Evolutionary conservation across 1,140 invertebrate genomes (phyloP), one percentile per base, ranked within the genome.

Genomic region (Drosophila tsacasi): DNA sequence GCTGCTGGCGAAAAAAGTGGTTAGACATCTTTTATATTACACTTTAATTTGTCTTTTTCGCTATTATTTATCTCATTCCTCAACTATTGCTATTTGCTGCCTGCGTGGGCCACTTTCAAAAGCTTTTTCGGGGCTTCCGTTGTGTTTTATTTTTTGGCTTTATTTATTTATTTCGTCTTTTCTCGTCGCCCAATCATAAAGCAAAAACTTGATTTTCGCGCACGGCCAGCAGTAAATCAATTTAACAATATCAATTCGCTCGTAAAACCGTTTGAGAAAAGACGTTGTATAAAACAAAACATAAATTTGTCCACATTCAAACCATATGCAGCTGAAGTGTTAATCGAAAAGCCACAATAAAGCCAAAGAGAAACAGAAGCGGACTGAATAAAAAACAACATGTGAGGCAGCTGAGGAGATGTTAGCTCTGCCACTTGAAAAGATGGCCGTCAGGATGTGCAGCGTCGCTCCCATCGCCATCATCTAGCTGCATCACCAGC

Each of bases 1-100:
- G 64, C 60, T 59, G 73, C 50, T 60, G 76, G 61, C 44, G 40
- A 73, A 80, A 66, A 81, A 90, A 89, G 85, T 90, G 68, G 84
- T 90, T 90, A 68, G 76, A 89, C 84, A 74, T 66, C 84, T 89
- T 84, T 87, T 79, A 80, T 81, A 87, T 84, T 89, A 87, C 81
- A 87, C 78, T 84, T 89, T 79, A 89, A 89, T 90, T 89, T 84
- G 69, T 83, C 63, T 81, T 74, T 86, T 87, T 74, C 75, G 64
- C 71, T 72, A 74, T 74, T 74, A 79, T 85, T 86, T 69, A 64
- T 65, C 60, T 85, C 77, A 85, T 83, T 83, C 76, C 76, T 83
- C 64, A 75, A 83, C 79, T 73, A 75, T 71, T 71, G 69, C 74
- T 79, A 79, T 82, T 83, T 83, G 83, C 80, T 65, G 72, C 76